These are phyloP conservation scores for Drosophila persimilis DNA, from an alignment of 1,140 invertebrate species.

Conservation along the genomic window DNA sequence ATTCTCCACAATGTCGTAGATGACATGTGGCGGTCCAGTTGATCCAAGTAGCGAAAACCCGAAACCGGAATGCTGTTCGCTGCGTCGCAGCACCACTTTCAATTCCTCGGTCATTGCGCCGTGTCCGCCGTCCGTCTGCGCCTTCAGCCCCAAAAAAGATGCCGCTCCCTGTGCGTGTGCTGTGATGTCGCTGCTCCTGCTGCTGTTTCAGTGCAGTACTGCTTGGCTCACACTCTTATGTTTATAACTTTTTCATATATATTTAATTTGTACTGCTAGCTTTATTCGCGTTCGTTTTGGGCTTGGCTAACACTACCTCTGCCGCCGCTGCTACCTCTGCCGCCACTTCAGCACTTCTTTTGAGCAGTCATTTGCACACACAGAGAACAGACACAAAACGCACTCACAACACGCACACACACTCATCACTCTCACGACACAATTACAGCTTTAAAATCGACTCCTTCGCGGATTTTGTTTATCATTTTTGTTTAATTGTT, in stretches of 20 bases:
- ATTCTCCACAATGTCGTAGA: conserved; percentile 95
- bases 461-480: conserved; percentile 42
- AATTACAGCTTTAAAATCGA: conserved; percentile 51
- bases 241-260: conserved; percentile 5
- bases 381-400: conserved; percentile 36
- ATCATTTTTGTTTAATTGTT: conserved; percentile 55
- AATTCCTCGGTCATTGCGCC: conserved; percentile 91
- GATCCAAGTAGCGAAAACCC: conserved; percentile 94
- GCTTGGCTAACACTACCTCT: conserved; percentile 49
- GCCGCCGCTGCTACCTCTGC: conserved; percentile 28
- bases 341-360: conserved; percentile 52
- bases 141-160: conserved; percentile 11
- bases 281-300: conserved; percentile 63
- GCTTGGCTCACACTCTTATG: conserved; percentile 23
- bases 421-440: conserved; percentile 30
- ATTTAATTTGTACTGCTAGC: conserved; percentile 18
- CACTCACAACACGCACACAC: conserved; percentile 36
- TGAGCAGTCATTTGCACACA: conserved; percentile 61
- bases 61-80: conserved; percentile 89
- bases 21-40: conserved; percentile 93
- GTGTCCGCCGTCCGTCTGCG: conserved; percentile 30
- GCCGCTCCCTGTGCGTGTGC: conserved; percentile 40
- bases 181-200: conserved; percentile 32
- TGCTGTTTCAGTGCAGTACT: conserved; percentile 37
- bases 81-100: conserved; percentile 90